Conservation (phyloP, 2,113 vertebrate species). For the Pipa parva region DNA sequence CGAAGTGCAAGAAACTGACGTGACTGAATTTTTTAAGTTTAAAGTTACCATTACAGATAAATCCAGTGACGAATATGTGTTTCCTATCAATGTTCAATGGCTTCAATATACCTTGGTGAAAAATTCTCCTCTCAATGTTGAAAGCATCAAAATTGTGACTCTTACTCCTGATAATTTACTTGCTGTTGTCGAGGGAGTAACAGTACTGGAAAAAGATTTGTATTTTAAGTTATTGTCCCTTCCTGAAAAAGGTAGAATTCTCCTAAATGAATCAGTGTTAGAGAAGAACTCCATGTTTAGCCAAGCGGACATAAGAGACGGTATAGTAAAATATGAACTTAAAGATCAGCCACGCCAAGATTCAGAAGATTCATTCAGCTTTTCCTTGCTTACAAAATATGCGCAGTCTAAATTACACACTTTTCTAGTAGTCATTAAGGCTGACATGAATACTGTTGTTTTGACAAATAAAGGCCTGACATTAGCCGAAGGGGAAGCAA, state of each 20-base stretch:
- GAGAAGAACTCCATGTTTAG: slow-evolving; percentile 71
- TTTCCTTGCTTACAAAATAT: slow-evolving; percentile 74
- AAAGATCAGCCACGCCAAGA: slow-evolving; percentile 61
- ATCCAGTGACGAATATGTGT: slow-evolving; percentile 64
- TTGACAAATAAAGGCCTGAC: slow-evolving; percentile 73
- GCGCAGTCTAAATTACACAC: slow-evolving; percentile 68
- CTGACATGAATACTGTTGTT: slow-evolving; percentile 65
- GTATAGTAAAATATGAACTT: slow-evolving; percentile 71
- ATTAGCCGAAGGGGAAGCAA: slow-evolving; percentile 79
- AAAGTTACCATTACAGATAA: slow-evolving; percentile 69
- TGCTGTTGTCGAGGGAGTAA: slow-evolving; percentile 56
- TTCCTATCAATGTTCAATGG: slow-evolving; percentile 74
- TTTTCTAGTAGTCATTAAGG: slow-evolving; percentile 76
- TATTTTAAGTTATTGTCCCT: slow-evolving; percentile 70
- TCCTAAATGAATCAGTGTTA: slow-evolving; percentile 66
- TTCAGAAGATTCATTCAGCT: slow-evolving; percentile 71
- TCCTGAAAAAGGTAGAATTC: slow-evolving; percentile 73
- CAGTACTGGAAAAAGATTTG: slow-evolving; percentile 64
- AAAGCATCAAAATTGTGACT: slow-evolving; percentile 67
- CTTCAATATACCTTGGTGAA: slow-evolving; percentile 68
- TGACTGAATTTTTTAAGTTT: slow-evolving; percentile 75
- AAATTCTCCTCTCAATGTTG: slow-evolving; percentile 64
- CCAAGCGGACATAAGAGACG: slow-evolving; percentile 69
- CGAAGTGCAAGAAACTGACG: slow-evolving; percentile 65
- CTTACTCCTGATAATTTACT: slow-evolving; percentile 69